Base-by-base conservation (phyloP, 2,888 invertebrate genomes). In the Drosophila falleni region DNA sequence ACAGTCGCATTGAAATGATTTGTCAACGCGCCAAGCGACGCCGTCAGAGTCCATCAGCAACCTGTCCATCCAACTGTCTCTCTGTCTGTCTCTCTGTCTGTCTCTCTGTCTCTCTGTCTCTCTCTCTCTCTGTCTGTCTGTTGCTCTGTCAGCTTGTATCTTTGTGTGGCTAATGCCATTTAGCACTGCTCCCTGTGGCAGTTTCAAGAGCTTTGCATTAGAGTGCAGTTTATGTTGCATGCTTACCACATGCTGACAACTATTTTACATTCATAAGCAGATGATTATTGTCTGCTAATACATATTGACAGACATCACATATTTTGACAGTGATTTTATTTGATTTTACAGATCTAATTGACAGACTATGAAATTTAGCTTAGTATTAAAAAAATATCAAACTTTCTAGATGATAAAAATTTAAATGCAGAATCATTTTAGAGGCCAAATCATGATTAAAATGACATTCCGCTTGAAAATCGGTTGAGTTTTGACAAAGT, bases 1-100 rank as follows among this genome's bases (percentile, higher is more conserved):
- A 53, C 80, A 86, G 70, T 59, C 70, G 66, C 79, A 67, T 47
- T 63, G 60, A 86, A 88, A 86, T 86, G 86, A 86, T 86, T 86
- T 86, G 83, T 87, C 89, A 83, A 77, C 78, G 72, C 71, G 53
- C 64, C 80, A 75, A 73, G 71, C 71, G 69, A 46, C 47, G 64
- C 65, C 69, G 68, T 74, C 83, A 73, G 62, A 74, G 67, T 67
- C 64, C 75, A 80, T 79, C 80, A 89, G 83, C 67, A 58, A 66
- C 49, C 64, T 71, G 64, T 65, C 74, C 47, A 71, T 71, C 62
- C 64, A 39, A 9, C 49, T 68, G 70, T 70, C 62, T 71, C 47
- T 33, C 44, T 50, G 13, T 4, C 44, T 50, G 8, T 4, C 64
- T 62, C 26, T 33, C 60, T 53, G 11, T 41, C 49, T 33, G 33